Percentiles rank a stretch among this genome's conserved stretches.
Evolutionary conservation across 2,888 invertebrate genomes (phyloP).

Genomic region (Endotricha flammealis): DNA sequence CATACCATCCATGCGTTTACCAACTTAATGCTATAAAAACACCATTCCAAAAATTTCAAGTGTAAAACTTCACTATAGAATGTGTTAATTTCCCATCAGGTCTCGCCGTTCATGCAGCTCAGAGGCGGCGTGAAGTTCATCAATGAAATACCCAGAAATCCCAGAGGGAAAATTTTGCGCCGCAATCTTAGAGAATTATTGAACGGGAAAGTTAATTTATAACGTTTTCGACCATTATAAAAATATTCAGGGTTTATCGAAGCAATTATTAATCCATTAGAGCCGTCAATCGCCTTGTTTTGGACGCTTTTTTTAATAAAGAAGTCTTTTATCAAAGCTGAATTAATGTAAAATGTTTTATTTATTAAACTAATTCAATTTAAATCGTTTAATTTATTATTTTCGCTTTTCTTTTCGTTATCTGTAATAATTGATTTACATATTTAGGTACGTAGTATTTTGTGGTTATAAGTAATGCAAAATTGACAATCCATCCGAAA

Average conservation of each 20-base stretch:
- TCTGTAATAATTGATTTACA: too few species aligned
- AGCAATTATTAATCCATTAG: slow-evolving; percentile 3
- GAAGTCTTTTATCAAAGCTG: background rate
- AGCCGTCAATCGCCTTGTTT: slow-evolving; percentile 1
- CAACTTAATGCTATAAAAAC: too few species aligned
- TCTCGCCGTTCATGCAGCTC: slow-evolving; percentile 80
- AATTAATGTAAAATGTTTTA: background rate
- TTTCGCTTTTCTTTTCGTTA: background rate
- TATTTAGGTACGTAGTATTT: too few species aligned
- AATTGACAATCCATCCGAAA: too few species aligned
- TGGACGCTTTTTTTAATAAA: background rate
- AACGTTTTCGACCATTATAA: slow-evolving; percentile 1
- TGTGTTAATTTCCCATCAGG: slow-evolving; percentile 32
- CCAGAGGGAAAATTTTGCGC: slow-evolving; percentile 83
- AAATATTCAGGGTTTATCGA: slow-evolving; percentile 5
- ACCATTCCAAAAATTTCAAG: too few species aligned
- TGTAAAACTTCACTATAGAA: too few species aligned
- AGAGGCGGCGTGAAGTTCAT: slow-evolving; percentile 83
- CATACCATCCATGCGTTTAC: too few species aligned
- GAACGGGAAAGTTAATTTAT: slow-evolving; percentile 26
- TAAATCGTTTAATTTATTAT: background rate
- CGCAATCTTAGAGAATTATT: slow-evolving; percentile 72
- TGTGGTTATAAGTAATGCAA: too few species aligned
- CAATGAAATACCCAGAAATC: slow-evolving; percentile 81
- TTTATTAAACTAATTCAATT: too few species aligned